Conservation (phyloP, 2,113 vertebrate species). For the Riparia riparia region DNA sequence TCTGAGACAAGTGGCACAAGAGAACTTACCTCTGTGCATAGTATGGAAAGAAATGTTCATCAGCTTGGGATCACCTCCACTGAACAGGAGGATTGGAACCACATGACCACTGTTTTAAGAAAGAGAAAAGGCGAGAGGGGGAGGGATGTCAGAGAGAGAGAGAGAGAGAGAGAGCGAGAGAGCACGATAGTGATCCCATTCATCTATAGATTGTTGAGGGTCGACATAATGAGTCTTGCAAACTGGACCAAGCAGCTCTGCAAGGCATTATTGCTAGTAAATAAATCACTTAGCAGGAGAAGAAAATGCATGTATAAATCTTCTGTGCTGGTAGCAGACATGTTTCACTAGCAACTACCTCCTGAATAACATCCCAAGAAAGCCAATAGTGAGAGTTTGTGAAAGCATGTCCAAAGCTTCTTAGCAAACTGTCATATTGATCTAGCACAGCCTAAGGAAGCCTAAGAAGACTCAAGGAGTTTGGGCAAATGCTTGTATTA, state of each 20-base stretch:
- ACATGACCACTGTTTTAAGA: not conserved
- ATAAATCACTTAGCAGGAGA: constrained; percentile 70
- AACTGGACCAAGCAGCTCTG: constrained; percentile 59
- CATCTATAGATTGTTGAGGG: constrained; percentile 45
- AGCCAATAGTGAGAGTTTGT: constrained; percentile 68
- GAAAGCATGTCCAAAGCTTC: constrained; percentile 71
- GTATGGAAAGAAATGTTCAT: not conserved
- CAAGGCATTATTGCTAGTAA: constrained; percentile 70
- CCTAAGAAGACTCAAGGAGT: constrained; percentile 77
- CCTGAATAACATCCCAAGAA: constrained; percentile 35
- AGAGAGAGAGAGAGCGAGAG: not conserved
- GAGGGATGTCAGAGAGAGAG: not conserved
- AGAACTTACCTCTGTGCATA: constrained; percentile 35
- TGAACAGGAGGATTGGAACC: not conserved
- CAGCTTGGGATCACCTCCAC: not conserved
- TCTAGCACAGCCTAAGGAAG: constrained; percentile 72
- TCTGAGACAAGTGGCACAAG: not conserved
- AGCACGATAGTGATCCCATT: not conserved
- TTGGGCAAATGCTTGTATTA: constrained; percentile 78
- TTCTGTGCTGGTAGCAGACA: constrained; percentile 47
- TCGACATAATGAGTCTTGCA: constrained; percentile 67
- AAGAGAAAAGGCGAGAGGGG: not conserved
- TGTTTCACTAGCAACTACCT: constrained; percentile 57
- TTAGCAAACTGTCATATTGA: constrained; percentile 82
- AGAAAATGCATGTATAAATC: constrained; percentile 68